These are phyloP conservation scores for Platysteira castanea DNA, from an alignment of 2,113 vertebrate species.

Conservation along the genomic window DNA sequence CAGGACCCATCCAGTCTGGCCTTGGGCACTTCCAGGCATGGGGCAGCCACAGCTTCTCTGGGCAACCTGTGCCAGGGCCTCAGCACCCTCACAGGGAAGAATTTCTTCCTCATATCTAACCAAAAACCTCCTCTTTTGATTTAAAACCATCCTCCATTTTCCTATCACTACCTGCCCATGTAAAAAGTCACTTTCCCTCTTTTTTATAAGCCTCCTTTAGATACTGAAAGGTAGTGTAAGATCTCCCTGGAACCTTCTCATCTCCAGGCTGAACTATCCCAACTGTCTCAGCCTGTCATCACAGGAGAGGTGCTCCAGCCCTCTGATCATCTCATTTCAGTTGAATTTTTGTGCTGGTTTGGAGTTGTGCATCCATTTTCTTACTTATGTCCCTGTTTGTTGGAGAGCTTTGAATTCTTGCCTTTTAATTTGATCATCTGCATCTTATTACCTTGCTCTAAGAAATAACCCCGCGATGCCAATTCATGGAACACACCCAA, in stretches of 20 bases:
- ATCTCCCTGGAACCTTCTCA: background rate
- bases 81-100: fast-evolving
- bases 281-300: background rate
- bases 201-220: background rate
- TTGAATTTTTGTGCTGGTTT: background rate
- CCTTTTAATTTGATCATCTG: background rate
- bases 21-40: background rate
- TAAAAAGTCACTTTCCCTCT: background rate
- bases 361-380: background rate
- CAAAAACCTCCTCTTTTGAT: background rate
- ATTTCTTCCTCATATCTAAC: background rate
- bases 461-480: background rate
- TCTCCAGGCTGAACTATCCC: background rate
- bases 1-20: background rate
- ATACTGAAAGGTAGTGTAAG: too few relatives aligned
- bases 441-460: background rate
- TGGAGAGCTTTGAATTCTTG: background rate
- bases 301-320: background rate
- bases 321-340: background rate
- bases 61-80: background rate
- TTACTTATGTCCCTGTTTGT: background rate
- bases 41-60: background rate
- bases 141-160: background rate
- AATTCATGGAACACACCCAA: background rate
- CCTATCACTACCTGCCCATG: background rate